Conservation (phyloP, 2,113 vertebrate species). For the Columba janthina region DNA sequence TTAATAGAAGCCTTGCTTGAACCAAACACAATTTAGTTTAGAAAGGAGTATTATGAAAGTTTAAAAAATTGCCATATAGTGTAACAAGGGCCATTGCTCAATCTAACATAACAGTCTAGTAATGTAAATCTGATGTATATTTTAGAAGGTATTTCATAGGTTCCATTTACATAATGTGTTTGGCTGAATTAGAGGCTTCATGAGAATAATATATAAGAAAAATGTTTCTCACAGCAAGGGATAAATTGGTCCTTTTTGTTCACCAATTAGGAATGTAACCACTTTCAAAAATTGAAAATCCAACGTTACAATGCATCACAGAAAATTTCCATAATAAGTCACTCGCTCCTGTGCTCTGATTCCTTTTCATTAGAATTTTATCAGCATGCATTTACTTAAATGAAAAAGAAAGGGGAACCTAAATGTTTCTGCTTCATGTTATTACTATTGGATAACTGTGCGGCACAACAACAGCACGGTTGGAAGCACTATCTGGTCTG, state of each 20-base stretch:
- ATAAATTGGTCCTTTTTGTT: constrained; percentile 49
- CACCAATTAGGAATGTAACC: constrained; percentile 22
- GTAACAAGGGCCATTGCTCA: background rate
- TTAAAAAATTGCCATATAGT: background rate
- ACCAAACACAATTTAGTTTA: background rate
- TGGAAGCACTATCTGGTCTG: background rate
- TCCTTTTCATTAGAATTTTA: background rate
- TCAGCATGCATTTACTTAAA: background rate
- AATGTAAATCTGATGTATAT: constrained; percentile 23
- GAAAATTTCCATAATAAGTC: background rate
- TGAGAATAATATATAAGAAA: constrained; percentile 36
- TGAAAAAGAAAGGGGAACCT: background rate
- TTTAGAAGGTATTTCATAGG: constrained; percentile 19
- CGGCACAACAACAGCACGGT: background rate
- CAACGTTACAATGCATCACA: background rate
- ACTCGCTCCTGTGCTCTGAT: background rate
- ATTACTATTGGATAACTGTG: background rate
- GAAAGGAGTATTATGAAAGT: background rate
- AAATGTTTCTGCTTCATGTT: background rate
- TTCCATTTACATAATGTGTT: constrained; percentile 32
- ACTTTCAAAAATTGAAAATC: constrained; percentile 42
- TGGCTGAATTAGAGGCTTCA: constrained; percentile 27
- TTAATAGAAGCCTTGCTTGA: background rate
- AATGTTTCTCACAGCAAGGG: constrained; percentile 7
- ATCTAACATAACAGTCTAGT: background rate